Base-by-base conservation (phyloP, 2,113 vertebrate species). In the Porphyrio hochstetteri region DNA sequence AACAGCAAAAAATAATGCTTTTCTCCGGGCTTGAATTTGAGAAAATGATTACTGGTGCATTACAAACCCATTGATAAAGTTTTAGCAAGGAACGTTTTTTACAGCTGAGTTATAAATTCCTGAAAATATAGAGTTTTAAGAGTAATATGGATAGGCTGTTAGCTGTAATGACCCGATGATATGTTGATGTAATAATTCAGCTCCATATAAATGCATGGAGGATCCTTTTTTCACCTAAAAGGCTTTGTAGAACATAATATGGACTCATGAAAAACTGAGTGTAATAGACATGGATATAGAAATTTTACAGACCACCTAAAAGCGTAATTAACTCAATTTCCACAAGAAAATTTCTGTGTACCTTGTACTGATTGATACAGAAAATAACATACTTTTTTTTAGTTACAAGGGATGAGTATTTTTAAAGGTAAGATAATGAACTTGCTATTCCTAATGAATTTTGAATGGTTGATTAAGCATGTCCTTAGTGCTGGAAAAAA, bases 31-130 rank as follows among this genome's bases (percentile, higher is more conserved):
- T 86, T 0, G 10, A 61, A 61, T 81, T 92, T 42, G 65, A 71
- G 65, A 21, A 72, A 88, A 59, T 2, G 1, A 90, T 95, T 82
- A 44, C 68, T 12, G 4, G 31, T 50, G 68, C 71, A 8, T 86
- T 84, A 28, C 42, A 71, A 60, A 25, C 44, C 38, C 78, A 55
- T 74, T 78, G 88, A 84, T 67, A 56, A 80, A 72, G 53, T 86
- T 86, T 59, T 52, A 88, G 27, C 52, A 14, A 21, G 56, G 52
- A 42, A 25, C 9, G 9, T 79, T 88, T 87, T 76, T 94, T 94
- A 92, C 8, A 81, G n/a, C 38, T 64, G 56, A 14, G 21, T 82
- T 86, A 52, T 70, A 94, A 95, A 90, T 95, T 96, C 92, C 82
- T 75, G 74, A 70, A 86, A 84, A 90, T 6, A 38, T 53, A 18